phyloP scores from a whole-genome alignment of 2,888 invertebrate genomes.

The Ryuthela nishihirai region DNA sequence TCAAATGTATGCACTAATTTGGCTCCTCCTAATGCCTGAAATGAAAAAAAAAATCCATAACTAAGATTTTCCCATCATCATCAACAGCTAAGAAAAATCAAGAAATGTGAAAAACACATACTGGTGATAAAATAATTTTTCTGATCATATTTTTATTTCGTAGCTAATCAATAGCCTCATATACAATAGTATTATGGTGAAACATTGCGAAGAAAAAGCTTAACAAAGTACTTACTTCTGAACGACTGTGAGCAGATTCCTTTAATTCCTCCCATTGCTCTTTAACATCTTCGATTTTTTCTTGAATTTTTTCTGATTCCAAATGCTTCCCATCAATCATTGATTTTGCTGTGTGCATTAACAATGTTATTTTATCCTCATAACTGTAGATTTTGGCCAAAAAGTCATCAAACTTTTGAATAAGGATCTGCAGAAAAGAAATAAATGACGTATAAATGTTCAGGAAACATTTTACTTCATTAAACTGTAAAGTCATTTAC shows the following conservation, averaged over 20 bases:
- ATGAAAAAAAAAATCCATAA: background rate
- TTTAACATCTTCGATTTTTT: constrained; percentile 44
- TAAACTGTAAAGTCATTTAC: too few relatives aligned
- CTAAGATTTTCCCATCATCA: too few relatives aligned
- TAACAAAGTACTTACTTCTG: constrained; percentile 57
- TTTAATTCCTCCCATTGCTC: constrained; percentile 79
- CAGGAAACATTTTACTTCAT: too few relatives aligned
- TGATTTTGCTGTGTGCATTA: constrained; percentile 61
- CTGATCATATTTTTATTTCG: too few relatives aligned
- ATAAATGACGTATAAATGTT: background rate
- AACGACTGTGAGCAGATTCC: constrained; percentile 80
- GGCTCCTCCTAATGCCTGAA: constrained; percentile 75
- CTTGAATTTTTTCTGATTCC: constrained; percentile 63
- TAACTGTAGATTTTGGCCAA: constrained; percentile 75
- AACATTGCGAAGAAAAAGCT: background rate
- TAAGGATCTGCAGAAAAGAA: constrained; percentile 54
- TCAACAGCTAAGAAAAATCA: too few relatives aligned
- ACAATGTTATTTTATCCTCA: constrained; percentile 71
- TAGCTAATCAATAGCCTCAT: too few relatives aligned
- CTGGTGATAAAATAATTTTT: too few relatives aligned
- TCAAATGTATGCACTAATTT: constrained; percentile 95
- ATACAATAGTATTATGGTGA: too few relatives aligned
- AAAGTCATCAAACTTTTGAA: constrained; percentile 84
- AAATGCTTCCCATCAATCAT: constrained; percentile 62
- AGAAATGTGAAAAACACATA: too few relatives aligned